Evolutionary conservation across 2,888 invertebrate species (phyloP).

Genomic region (Eulithis testata): DNA sequence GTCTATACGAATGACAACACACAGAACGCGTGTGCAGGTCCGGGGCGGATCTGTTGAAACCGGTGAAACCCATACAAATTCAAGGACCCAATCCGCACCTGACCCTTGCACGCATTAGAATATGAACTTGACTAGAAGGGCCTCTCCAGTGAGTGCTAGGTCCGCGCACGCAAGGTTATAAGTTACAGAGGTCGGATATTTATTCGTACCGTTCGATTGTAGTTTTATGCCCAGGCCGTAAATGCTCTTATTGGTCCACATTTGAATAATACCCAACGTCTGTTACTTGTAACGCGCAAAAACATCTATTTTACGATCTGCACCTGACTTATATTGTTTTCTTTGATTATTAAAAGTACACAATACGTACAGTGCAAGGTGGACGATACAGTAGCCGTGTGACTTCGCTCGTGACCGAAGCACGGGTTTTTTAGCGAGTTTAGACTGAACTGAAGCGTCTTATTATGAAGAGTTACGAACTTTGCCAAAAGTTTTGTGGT

Average conservation of each 20-base stretch:
- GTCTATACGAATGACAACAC: too few species aligned
- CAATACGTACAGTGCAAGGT: slow-evolving; percentile 5
- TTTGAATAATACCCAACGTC: slow-evolving; percentile 78
- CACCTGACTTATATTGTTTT: slow-evolving; percentile 32
- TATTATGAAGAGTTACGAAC: too few species aligned
- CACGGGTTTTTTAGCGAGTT: background rate
- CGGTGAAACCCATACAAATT: too few species aligned
- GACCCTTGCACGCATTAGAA: background rate
- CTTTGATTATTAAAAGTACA: slow-evolving; percentile 29
- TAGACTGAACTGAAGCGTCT: background rate
- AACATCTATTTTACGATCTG: slow-evolving; percentile 68
- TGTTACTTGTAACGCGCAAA: slow-evolving; percentile 69
- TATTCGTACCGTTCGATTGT: slow-evolving; percentile 81
- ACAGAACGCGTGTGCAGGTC: too few species aligned
- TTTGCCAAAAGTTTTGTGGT: too few species aligned
- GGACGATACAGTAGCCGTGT: background rate
- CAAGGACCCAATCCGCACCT: background rate
- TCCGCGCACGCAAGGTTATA: slow-evolving; percentile 63
- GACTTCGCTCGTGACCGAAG: background rate
- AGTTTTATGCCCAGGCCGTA: slow-evolving; percentile 80
- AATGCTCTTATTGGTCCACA: slow-evolving; percentile 80
- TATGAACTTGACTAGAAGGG: background rate
- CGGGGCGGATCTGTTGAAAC: too few species aligned
- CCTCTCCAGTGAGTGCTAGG: slow-evolving; percentile 35
- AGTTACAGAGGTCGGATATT: slow-evolving; percentile 81